These are phyloP conservation scores for Nowickia ferox DNA, from an alignment of 2,888 invertebrate species.

Conservation along the genomic window DNA sequence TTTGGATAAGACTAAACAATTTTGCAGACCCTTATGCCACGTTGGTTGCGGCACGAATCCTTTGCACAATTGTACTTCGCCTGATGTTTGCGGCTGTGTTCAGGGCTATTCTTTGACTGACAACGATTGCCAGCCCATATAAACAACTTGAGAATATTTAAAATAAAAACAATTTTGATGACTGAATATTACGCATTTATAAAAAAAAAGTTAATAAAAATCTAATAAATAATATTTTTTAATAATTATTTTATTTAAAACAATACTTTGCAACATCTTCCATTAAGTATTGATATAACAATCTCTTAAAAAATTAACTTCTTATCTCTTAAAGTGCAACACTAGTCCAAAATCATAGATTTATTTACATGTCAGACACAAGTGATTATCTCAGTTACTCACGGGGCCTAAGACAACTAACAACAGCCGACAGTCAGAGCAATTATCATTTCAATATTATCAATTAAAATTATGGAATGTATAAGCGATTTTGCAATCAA, in stretches of 20 bases:
- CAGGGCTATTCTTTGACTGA: constrained; percentile 82
- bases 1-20: constrained; percentile 85
- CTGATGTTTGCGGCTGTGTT: constrained; percentile 83
- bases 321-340: constrained; percentile 24
- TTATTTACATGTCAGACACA: neutral
- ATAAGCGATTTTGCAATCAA: constrained; percentile 74
- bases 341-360: neutral
- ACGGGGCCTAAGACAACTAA: constrained; percentile 46
- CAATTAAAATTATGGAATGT: constrained; percentile 74
- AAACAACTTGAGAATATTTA: neutral
- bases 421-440: constrained; percentile 11
- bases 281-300: neutral
- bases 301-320: constrained; percentile 29
- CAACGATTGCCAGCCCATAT: constrained; percentile 78
- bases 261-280: neutral
- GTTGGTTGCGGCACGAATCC: constrained; percentile 76
- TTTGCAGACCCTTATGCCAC: constrained; percentile 86
- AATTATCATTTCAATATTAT: neutral
- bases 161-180: neutral
- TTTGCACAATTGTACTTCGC: constrained; percentile 81
- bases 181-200: neutral
- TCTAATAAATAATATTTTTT: neutral
- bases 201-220: neutral
- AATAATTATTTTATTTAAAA: too few species aligned
- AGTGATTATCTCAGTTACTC: constrained; percentile 47